Base-by-base conservation (phyloP, 2,113 vertebrate genomes). In the Crypturellus undulatus region DNA sequence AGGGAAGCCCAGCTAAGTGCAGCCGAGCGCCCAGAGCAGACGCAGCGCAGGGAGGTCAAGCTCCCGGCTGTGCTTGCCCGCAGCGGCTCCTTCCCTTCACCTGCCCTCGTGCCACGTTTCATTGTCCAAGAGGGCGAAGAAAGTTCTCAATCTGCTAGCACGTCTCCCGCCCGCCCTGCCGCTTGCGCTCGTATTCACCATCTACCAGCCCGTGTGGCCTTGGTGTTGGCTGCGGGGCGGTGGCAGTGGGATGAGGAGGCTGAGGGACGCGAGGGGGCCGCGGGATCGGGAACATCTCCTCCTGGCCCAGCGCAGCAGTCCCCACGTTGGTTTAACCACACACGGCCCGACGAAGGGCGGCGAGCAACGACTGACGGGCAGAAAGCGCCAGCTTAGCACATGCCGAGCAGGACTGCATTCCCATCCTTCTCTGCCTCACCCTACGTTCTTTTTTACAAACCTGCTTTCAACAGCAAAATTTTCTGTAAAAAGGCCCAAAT, bases 291-390 rank as follows among this genome's bases (percentile, higher is more conserved):
- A 32, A 18, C 26, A 68, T 34, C 32, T 58, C 6, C 8, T 79
- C 2, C 25, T 18, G 18, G 17, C 43, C 30, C 58, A 96, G 32
- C 75, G 52, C 24, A 6, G 4, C 28, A 28, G 1, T 64, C 34
- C 76, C 22, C 4, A 19, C 2, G 0, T 30, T 17, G 1, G 0
- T 2, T 13, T 70, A 7, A 47, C 1, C 0, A 0, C 19, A 8
- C 9, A 12, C 2, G 7, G 12, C 40, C 36, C 30, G 38, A 59
- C 42, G 10, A 59, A 63, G 12, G 20, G 15, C 3, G 25, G 6
- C 43, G 22, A 24, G 34, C 20, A 36, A 36, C 13, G 34, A 22
- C 21, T 8, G 24, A 9, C 20, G 21, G 21, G 21, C 16, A 18
- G 60, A 16, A 21, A 60, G 22, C 34, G 20, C 59, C 22, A 36